These are phyloP conservation scores for Tretioscincus oriximinensis DNA, from an alignment of 2,113 vertebrate genomes.

Conservation along the genomic window DNA sequence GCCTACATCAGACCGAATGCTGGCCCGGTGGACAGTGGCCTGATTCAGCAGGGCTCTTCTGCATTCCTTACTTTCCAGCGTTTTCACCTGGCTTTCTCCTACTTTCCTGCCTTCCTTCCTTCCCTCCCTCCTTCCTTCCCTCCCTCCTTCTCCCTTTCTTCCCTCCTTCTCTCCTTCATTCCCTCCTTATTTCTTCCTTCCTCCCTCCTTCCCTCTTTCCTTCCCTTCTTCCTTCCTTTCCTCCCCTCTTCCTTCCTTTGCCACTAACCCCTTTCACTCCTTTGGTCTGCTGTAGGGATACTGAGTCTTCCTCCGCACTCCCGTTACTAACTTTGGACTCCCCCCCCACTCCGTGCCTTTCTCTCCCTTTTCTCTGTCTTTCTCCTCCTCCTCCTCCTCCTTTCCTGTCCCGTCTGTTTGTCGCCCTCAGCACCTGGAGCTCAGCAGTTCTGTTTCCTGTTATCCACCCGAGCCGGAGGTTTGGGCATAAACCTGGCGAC, in stretches of 20 bases:
- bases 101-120: too few relatives aligned
- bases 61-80: neutral
- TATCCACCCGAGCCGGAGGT: constrained; percentile 94
- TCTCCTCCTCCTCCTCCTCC: neutral
- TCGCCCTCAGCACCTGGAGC: constrained; percentile 87
- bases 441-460: constrained; percentile 98
- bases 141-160: too few relatives aligned
- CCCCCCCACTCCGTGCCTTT: neutral
- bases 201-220: too few relatives aligned
- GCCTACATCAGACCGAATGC: too few relatives aligned
- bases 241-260: neutral
- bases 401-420: constrained; percentile 57
- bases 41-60: too few relatives aligned
- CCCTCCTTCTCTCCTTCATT: too few relatives aligned
- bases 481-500: constrained; percentile 97
- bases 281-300: rapidly evolving
- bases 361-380: constrained; percentile 24
- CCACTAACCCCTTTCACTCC: neutral
- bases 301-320: rapidly evolving
- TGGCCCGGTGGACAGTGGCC: too few relatives aligned
- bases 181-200: too few relatives aligned
- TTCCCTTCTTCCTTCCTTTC: too few relatives aligned
- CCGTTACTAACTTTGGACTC: rapidly evolving
- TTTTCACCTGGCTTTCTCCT: too few relatives aligned
- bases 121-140: too few relatives aligned